A percentile compares a stretch with the other conserved stretches of the same genome.
phyloP scores from a whole-genome alignment of 2,888 invertebrate species.

The Athrips mouffetella region DNA sequence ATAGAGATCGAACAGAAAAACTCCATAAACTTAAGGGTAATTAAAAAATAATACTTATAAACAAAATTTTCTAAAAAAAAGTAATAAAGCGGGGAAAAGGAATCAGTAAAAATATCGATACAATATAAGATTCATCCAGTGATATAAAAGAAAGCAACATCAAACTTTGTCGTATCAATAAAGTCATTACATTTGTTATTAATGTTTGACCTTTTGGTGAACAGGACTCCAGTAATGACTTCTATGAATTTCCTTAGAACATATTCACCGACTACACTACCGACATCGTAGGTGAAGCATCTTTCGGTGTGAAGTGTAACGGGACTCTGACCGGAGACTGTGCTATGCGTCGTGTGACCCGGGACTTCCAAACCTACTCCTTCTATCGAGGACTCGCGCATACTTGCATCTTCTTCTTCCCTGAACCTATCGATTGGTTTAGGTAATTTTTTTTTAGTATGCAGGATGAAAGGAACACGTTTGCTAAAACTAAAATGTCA shows the following conservation, averaged over 20 bases:
- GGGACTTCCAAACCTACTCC: slow-evolving; percentile 28
- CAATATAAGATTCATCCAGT: too few relatives aligned
- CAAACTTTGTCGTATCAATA: too few relatives aligned
- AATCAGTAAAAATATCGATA: too few relatives aligned
- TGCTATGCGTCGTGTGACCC: slow-evolving; percentile 30
- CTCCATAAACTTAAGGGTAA: slow-evolving; percentile 22
- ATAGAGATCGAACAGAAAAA: slow-evolving; percentile 10
- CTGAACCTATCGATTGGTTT: slow-evolving; percentile 32
- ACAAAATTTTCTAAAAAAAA: background rate
- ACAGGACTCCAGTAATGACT: background rate
- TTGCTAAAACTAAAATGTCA: too few relatives aligned
- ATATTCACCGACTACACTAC: slow-evolving; percentile 34
- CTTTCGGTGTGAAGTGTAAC: slow-evolving; percentile 34
- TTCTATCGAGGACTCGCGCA: slow-evolving; percentile 27
- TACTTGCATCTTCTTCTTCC: slow-evolving; percentile 37
- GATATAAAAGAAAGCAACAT: too few relatives aligned
- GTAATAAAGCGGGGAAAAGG: too few relatives aligned
- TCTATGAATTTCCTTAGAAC: slow-evolving; percentile 21
- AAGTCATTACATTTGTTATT: too few relatives aligned
- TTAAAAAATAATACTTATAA: too few relatives aligned
- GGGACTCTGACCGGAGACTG: slow-evolving; percentile 34
- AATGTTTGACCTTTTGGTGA: too few relatives aligned
- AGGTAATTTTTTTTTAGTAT: slow-evolving; percentile 24
- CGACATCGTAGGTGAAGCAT: slow-evolving; percentile 34
- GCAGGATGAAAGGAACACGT: too few relatives aligned